Conservation (phyloP, 2,797 vertebrate species). For the Poeciliopsis presidionis region DNA sequence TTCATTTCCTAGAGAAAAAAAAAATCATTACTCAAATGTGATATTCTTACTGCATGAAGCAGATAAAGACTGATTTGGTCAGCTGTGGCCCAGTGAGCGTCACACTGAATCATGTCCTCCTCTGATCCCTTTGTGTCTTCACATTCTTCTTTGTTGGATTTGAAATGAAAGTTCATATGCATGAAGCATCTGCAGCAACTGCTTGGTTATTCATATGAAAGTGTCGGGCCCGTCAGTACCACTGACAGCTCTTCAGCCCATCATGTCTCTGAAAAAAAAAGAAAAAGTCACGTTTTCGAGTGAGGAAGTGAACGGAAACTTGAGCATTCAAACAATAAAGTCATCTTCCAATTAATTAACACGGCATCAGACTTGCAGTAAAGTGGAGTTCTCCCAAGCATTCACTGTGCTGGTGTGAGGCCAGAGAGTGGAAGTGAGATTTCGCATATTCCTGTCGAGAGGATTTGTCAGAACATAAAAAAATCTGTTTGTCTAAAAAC, state of each 20-base stretch:
- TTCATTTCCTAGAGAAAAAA: not conserved
- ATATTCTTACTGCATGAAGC: not conserved
- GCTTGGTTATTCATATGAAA: conserved; percentile 49
- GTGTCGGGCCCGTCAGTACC: conserved; percentile 30
- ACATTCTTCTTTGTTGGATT: conserved; percentile 44
- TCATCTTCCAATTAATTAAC: conserved; percentile 8
- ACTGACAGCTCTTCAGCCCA: conserved; percentile 34
- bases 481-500: not conserved
- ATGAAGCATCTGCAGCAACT: conserved; percentile 31
- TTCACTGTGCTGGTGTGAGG: not conserved
- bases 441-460: not conserved
- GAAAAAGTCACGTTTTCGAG: conserved; percentile 16
- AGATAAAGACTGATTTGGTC: conserved; percentile 55
- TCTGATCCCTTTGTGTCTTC: conserved; percentile 54
- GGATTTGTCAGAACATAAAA: not conserved
- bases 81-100: conserved; percentile 56
- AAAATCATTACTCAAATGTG: not conserved
- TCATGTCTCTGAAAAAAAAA: conserved; percentile 14
- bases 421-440: not conserved
- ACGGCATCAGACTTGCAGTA: not conserved
- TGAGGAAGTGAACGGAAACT: conserved; percentile 10
- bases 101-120: conserved; percentile 54
- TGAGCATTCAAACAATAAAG: conserved; percentile 6
- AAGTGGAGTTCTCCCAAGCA: conserved; percentile 8
- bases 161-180: conserved; percentile 54